These are phyloP conservation scores for Calonectris borealis DNA, from an alignment of 2,113 vertebrate species.

Conservation along the genomic window DNA sequence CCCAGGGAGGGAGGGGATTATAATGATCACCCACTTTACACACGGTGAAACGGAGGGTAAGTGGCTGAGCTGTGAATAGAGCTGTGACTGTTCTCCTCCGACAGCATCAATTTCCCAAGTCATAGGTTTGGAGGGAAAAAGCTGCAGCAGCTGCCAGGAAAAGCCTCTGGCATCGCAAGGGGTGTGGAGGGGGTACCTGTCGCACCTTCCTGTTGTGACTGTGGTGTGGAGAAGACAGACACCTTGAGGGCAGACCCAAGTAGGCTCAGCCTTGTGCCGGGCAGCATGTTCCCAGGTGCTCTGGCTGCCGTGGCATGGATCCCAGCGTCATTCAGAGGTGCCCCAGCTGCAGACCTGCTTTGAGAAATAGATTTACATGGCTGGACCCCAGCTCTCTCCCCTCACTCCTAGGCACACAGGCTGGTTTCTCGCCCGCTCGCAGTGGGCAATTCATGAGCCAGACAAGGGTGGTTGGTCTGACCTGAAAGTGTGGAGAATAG, in stretches of 20 bases:
- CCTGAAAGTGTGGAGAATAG: neutral
- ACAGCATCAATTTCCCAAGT: neutral
- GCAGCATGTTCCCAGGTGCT: neutral
- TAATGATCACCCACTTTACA: neutral
- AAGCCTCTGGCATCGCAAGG: neutral
- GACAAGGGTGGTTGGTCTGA: neutral
- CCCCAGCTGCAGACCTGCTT: neutral
- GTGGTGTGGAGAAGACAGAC: neutral
- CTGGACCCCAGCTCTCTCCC: neutral
- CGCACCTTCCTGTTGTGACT: neutral
- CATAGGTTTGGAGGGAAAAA: neutral
- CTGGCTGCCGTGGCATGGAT: neutral
- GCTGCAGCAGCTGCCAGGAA: neutral
- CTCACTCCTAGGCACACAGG: neutral
- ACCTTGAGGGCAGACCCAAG: neutral
- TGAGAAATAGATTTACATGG: neutral
- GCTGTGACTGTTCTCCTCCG: neutral
- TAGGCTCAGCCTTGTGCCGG: neutral
- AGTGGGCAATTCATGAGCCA: neutral
- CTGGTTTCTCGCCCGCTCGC: neutral
- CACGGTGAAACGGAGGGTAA: neutral
- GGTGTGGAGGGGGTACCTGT: fast-evolving
- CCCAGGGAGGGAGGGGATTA: neutral
- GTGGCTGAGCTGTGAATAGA: neutral
- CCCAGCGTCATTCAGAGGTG: neutral